Base-by-base conservation (phyloP, 2,888 invertebrate species). In the Zeuzera pyrina region DNA sequence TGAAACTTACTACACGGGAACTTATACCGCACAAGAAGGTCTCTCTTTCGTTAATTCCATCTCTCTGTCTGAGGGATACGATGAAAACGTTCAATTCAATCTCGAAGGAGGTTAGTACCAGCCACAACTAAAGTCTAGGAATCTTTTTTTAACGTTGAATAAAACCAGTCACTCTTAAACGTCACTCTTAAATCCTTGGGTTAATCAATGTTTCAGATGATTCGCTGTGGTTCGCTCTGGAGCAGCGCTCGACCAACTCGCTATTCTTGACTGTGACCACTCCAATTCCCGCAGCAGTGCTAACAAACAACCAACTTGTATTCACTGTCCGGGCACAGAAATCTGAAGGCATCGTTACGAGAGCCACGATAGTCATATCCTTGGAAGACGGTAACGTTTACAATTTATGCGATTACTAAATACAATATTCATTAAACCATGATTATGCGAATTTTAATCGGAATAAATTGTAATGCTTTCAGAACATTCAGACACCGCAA, bases 1-100 rank as follows among this genome's bases (percentile, higher is more conserved):
- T 11, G 33, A 45, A 29, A 15, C 49, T 3, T 58, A 44, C 33
- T 63, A 60, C 34, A 47, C 48, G 2, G 63, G 61, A 6, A 32
- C 39, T 8, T 60, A 52, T 31, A 40, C 41, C 8, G 43, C 36
- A 27, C 14, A 23, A 3, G 38, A 5, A 4, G 49, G 50, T 3
- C 42, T 63, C 3, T 12, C 11, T 2, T 47, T 60, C 14, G 32
- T 39, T 1, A 38, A 42, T 5, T 34, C 39, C 3, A 54, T 61
- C 22, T 37, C 41, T 1, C 35, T 64, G 3, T 15, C 35, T 2
- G 14, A 43, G 23, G 62, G 57, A 8, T 53, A 46, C 29, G 50
- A 57, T 15, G 35, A 37, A 1, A 36, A 25, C 6, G 52, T 61
- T 1, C 15, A 29, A 12, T 60, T 57, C 28, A 19, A 8, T 3